Conservation (phyloP, 2,888 invertebrate species). For the Spisula solida region DNA sequence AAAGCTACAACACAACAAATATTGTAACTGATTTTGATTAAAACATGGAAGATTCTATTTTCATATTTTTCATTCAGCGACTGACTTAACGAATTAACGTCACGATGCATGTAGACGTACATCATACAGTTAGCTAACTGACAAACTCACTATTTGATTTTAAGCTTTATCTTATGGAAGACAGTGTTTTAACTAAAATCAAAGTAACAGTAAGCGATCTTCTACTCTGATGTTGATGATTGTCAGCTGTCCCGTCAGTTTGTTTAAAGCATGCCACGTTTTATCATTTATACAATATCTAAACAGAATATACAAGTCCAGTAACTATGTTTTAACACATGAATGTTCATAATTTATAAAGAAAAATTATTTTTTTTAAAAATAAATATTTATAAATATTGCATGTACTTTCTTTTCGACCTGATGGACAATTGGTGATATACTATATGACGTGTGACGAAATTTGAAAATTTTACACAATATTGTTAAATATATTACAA, state of each 20-base stretch:
- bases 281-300: not conserved
- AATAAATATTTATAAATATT: not conserved
- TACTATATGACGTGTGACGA: not conserved
- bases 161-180: slow-evolving; percentile 6
- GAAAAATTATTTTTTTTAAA: not conserved
- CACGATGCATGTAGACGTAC: not conserved
- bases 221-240: not conserved
- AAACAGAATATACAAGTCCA: not conserved
- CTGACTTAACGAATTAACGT: not conserved
- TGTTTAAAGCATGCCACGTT: not conserved
- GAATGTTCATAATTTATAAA: not conserved
- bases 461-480: slow-evolving; percentile 1
- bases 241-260: not conserved
- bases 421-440: not conserved
- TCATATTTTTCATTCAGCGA: not conserved
- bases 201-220: not conserved
- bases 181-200: not conserved
- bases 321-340: not conserved
- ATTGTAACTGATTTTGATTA: not conserved
- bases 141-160: not conserved
- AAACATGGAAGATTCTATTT: slow-evolving; percentile 1
- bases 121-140: not conserved
- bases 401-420: not conserved
- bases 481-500: not conserved
- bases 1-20: not conserved